Percentiles rank a stretch among this genome's conserved stretches.
Conservation (phyloP, 2,797 vertebrate species). For the Valencia hispanica region DNA sequence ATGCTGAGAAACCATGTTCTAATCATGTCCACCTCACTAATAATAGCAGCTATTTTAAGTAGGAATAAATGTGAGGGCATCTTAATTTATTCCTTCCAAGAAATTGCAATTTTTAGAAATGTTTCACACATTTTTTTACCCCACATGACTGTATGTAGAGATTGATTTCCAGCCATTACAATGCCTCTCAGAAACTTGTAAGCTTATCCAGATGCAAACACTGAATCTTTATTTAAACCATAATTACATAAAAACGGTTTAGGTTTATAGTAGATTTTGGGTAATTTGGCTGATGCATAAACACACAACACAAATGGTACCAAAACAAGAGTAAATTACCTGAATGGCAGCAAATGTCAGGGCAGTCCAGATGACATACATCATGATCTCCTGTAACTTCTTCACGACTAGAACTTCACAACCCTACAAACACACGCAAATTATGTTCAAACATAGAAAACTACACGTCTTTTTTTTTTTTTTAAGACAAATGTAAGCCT, state of each 20-base stretch:
- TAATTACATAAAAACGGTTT: neutral
- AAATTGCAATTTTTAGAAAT: neutral
- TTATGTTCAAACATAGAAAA: conserved; percentile 67
- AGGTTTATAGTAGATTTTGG: neutral
- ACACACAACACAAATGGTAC: neutral
- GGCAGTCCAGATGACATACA: conserved; percentile 96
- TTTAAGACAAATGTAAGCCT: too few relatives aligned
- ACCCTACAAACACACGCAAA: conserved; percentile 78
- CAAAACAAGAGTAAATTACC: conserved; percentile 73
- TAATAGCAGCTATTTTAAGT: neutral
- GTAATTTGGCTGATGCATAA: neutral
- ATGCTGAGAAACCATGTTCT: too few relatives aligned
- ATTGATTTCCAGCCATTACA: too few relatives aligned
- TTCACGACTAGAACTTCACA: conserved; percentile 94
- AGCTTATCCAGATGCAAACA: neutral
- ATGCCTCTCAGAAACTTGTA: neutral
- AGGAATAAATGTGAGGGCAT: neutral
- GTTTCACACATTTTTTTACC: neutral
- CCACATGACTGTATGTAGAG: too few relatives aligned
- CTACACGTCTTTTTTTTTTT: conserved; percentile 46
- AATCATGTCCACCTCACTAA: too few relatives aligned
- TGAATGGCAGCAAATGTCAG: conserved; percentile 94
- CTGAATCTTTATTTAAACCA: neutral
- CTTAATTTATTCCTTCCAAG: neutral
- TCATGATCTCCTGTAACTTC: conserved; percentile 97